A percentile compares a stretch with the other conserved stretches of the same genome.
phyloP scores from a whole-genome alignment of 2,888 invertebrate genomes.

The Mantis religiosa region DNA sequence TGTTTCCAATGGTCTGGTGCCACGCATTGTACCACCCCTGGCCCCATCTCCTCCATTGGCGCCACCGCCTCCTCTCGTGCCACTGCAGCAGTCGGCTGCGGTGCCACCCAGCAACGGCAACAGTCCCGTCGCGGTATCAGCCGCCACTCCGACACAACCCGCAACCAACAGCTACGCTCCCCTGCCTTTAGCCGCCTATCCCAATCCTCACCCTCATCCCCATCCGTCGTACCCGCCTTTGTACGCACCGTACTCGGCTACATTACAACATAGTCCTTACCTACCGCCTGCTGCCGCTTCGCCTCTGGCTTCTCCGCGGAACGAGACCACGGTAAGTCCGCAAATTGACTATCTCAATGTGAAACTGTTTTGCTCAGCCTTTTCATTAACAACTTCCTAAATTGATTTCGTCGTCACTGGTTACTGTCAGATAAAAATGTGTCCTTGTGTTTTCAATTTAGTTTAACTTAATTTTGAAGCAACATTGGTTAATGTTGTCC shows the following conservation, averaged over 20 bases:
- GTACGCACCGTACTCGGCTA: slow-evolving; percentile 71
- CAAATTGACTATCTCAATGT: no score
- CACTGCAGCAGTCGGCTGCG: slow-evolving; percentile 35
- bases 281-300: slow-evolving; percentile 56
- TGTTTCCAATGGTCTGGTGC: slow-evolving; percentile 35
- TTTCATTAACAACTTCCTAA: no score
- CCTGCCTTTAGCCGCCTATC: slow-evolving; percentile 34
- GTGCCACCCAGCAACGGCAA: slow-evolving; percentile 15
- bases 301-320: slow-evolving; percentile 53
- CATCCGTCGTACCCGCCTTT: slow-evolving; percentile 60
- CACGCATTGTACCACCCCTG: slow-evolving; percentile 55
- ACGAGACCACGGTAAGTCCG: slow-evolving; percentile 52
- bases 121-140: slow-evolving; percentile 31
- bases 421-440: no score
- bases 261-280: slow-evolving; percentile 69
- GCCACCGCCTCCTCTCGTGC: slow-evolving; percentile 48
- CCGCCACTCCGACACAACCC: slow-evolving; percentile 33
- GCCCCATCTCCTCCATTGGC: slow-evolving; percentile 45
- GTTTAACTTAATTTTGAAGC: no score
- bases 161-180: slow-evolving; percentile 34
- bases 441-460: no score
- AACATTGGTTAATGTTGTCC: no score
- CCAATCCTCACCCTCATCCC: slow-evolving; percentile 32
- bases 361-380: no score
- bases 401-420: no score